phyloP scores from a whole-genome alignment of 2,113 vertebrate genomes.

The Trichomycterus rosablanca region DNA sequence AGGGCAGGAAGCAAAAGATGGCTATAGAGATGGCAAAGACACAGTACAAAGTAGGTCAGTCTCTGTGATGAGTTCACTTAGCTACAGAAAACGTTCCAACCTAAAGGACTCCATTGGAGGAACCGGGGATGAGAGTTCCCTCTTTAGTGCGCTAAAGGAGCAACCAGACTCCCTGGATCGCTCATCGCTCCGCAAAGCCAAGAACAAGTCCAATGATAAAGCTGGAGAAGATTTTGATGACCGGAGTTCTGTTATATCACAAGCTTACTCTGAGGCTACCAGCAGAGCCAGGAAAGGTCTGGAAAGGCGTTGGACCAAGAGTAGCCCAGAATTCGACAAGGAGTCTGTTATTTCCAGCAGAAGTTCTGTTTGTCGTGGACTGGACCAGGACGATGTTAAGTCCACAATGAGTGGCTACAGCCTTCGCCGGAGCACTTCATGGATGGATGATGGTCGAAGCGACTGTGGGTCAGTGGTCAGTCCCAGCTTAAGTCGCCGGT shows the following conservation, averaged over 20 bases:
- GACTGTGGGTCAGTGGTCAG: conserved; percentile 48
- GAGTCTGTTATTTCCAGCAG: conserved; percentile 76
- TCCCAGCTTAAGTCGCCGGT: conserved; percentile 51
- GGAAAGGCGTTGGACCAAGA: conserved; percentile 80
- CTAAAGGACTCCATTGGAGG: conserved; percentile 91
- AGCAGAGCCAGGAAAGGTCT: conserved; percentile 73
- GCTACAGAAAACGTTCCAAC: conserved; percentile 87
- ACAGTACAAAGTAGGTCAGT: conserved; percentile 72
- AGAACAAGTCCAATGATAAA: conserved; percentile 57
- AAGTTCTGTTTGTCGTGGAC: conserved; percentile 68
- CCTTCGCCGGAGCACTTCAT: conserved; percentile 72
- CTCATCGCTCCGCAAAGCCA: conserved; percentile 67
- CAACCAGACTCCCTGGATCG: conserved; percentile 73
- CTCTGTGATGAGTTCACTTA: conserved; percentile 89
- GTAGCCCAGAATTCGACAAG: conserved; percentile 74
- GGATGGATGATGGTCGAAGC: conserved; percentile 68
- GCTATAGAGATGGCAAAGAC: conserved; percentile 60
- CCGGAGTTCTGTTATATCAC: conserved; percentile 71
- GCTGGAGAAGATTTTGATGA: conserved; percentile 64
- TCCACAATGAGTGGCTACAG: conserved; percentile 79
- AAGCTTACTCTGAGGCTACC: conserved; percentile 75
- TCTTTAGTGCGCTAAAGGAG: conserved; percentile 83
- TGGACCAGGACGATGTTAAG: conserved; percentile 70
- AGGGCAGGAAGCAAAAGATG: conserved; percentile 49
- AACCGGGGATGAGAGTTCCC: conserved; percentile 77